These are phyloP conservation scores for Tamias sibiricus DNA, from an alignment of 2,113 vertebrate species.

Conservation along the genomic window DNA sequence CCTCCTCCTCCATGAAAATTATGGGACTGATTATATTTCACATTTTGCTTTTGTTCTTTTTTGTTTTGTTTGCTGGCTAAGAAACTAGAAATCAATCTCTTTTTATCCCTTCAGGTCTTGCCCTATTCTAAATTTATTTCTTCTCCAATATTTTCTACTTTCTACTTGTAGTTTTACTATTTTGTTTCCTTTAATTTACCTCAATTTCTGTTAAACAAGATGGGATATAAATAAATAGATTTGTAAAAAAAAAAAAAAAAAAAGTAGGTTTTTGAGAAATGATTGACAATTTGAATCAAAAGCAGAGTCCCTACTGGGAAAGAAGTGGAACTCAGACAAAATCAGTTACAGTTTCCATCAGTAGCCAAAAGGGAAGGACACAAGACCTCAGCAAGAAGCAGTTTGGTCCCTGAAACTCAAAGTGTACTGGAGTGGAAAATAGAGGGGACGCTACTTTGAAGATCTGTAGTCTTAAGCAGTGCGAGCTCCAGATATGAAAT, in stretches of 20 bases:
- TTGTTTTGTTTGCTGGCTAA: not conserved
- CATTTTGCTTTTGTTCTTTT: not conserved
- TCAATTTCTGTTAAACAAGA: slow-evolving; percentile 33
- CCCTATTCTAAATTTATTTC: slow-evolving; percentile 38
- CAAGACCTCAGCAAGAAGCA: not conserved
- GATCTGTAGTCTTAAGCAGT: not conserved
- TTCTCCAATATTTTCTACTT: slow-evolving; percentile 18
- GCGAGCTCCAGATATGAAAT: not conserved
- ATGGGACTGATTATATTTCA: not conserved
- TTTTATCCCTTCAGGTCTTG: not conserved
- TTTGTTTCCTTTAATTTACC: slow-evolving; percentile 52
- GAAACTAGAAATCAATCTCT: not conserved
- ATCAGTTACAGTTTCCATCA: slow-evolving; percentile 52
- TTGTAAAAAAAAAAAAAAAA: slow-evolving; percentile 62
- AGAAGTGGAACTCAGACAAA: slow-evolving; percentile 31
- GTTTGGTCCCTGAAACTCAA: not conserved
- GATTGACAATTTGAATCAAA: slow-evolving; percentile 55
- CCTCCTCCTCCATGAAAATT: slow-evolving; percentile 1
- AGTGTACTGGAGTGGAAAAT: not conserved
- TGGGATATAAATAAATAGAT: slow-evolving; percentile 63
- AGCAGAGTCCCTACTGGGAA: slow-evolving; percentile 50
- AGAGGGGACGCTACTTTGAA: not conserved
- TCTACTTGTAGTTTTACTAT: not conserved
- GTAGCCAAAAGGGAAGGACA: slow-evolving; percentile 15
- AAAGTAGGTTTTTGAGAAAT: slow-evolving; percentile 52